Evolutionary conservation across 2,888 invertebrate genomes (phyloP).

Genomic region (Thecophora atra): DNA sequence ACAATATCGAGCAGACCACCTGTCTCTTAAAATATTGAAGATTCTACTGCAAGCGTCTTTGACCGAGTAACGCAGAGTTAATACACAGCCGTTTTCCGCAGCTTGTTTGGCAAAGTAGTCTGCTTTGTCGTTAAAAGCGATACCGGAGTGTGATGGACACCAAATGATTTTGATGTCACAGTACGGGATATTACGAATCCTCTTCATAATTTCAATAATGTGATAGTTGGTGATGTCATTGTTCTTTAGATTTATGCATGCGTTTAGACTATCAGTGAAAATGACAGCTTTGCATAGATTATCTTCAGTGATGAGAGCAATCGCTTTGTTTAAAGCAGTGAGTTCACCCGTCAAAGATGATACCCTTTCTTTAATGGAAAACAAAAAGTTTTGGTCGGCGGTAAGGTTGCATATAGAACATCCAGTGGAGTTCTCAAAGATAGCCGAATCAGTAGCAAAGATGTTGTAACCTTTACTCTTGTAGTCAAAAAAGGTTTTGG

Average conservation of each 20-base stretch:
- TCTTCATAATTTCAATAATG: neutral
- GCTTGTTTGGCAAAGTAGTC: conserved; percentile 20
- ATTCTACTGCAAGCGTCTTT: neutral
- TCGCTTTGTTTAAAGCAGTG: conserved; percentile 18
- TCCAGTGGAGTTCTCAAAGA: neutral
- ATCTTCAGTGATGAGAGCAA: conserved; percentile 28
- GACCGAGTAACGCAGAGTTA: neutral
- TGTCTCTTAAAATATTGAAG: no score
- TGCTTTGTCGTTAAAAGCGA: neutral
- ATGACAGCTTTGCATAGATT: neutral
- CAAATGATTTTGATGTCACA: neutral
- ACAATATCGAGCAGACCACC: no score
- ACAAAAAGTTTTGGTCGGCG: neutral
- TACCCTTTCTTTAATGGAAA: neutral
- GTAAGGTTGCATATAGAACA: neutral
- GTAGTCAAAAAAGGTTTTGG: neutral
- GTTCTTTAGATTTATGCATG: neutral
- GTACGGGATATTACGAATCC: neutral
- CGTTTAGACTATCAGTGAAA: conserved; percentile 30
- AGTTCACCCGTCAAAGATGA: conserved; percentile 26
- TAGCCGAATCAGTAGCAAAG: conserved; percentile 10
- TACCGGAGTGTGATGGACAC: neutral
- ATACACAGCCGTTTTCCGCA: neutral
- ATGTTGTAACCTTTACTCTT: no score
- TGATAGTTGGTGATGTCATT: neutral